phyloP scores from a whole-genome alignment of 2,113 vertebrate species.

The Triplophysa rosa region DNA sequence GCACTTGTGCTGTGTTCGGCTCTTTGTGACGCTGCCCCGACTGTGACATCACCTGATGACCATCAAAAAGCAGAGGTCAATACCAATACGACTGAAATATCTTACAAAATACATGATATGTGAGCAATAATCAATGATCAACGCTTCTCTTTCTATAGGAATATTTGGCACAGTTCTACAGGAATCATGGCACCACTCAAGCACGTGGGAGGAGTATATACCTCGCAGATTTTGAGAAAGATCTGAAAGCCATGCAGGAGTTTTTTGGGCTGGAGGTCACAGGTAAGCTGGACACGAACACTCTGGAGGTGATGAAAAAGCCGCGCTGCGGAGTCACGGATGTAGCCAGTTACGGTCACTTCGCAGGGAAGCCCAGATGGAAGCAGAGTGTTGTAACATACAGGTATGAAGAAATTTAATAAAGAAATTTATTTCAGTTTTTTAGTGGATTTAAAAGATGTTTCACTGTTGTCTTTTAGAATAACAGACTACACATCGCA shows the following conservation, averaged over 20 bases:
- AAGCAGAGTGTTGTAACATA: constrained; percentile 74
- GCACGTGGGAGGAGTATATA: background rate
- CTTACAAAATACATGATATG: background rate
- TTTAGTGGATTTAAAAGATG: background rate
- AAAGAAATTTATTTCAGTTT: too few relatives aligned
- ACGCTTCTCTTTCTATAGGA: constrained; percentile 48
- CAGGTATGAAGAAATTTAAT: constrained; percentile 64
- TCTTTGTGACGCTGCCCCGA: constrained; percentile 56
- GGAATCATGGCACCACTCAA: constrained; percentile 44
- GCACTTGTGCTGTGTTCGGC: constrained; percentile 34
- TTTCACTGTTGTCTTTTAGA: constrained; percentile 48
- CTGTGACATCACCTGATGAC: constrained; percentile 44
- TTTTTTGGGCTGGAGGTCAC: constrained; percentile 75
- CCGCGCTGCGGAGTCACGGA: constrained; percentile 72
- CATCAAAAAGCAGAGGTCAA: constrained; percentile 63
- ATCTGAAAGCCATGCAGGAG: constrained; percentile 69
- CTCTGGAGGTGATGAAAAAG: constrained; percentile 68
- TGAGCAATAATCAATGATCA: background rate
- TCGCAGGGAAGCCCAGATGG: constrained; percentile 71
- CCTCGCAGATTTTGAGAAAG: constrained; percentile 44
- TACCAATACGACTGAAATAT: background rate
- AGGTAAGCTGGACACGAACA: constrained; percentile 67
- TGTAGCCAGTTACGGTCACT: constrained; percentile 70
- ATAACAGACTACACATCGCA: constrained; percentile 70
- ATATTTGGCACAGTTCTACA: constrained; percentile 63